phyloP scores from a whole-genome alignment of 2,888 invertebrate genomes.

The Dione juno region DNA sequence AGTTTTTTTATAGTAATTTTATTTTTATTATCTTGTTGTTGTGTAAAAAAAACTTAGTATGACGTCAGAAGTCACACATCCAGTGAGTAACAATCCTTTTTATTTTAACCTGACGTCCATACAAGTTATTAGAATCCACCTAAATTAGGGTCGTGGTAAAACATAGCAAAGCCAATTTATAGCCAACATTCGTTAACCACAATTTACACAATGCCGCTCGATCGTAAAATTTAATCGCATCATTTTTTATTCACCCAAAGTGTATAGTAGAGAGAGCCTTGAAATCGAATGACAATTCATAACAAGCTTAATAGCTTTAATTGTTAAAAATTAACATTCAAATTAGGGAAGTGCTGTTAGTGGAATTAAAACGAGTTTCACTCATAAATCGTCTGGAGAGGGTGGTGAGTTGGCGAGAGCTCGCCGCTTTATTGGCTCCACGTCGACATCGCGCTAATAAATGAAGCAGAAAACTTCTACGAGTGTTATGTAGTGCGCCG shows the following conservation, averaged over 20 bases:
- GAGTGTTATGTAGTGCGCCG: slow-evolving; percentile 65
- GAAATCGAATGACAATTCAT: slow-evolving; percentile 54
- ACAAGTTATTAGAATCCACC: slow-evolving; percentile 19
- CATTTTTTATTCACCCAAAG: slow-evolving; percentile 27
- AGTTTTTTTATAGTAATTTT: too few relatives aligned
- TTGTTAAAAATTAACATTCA: slow-evolving; percentile 83
- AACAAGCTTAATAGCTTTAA: slow-evolving; percentile 75
- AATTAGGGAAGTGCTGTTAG: slow-evolving; percentile 79
- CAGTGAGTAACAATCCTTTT: background rate
- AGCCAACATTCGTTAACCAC: slow-evolving; percentile 27
- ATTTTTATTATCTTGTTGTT: background rate
- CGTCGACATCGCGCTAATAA: slow-evolving; percentile 79
- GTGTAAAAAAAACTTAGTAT: background rate
- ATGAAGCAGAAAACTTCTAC: slow-evolving; percentile 82
- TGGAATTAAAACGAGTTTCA: slow-evolving; percentile 78
- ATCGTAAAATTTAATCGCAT: slow-evolving; percentile 41
- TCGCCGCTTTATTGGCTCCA: slow-evolving; percentile 74
- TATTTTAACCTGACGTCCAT: background rate
- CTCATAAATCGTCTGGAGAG: slow-evolving; percentile 80
- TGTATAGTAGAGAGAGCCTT: slow-evolving; percentile 29
- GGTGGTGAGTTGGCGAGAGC: slow-evolving; percentile 70
- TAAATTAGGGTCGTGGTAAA: slow-evolving; percentile 31
- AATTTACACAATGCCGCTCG: slow-evolving; percentile 24
- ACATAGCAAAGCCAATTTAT: slow-evolving; percentile 30
- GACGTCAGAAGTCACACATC: slow-evolving; percentile 1